These are phyloP conservation scores for Lucinisca nassula DNA, from an alignment of 2,888 invertebrate genomes.

Conservation along the genomic window DNA sequence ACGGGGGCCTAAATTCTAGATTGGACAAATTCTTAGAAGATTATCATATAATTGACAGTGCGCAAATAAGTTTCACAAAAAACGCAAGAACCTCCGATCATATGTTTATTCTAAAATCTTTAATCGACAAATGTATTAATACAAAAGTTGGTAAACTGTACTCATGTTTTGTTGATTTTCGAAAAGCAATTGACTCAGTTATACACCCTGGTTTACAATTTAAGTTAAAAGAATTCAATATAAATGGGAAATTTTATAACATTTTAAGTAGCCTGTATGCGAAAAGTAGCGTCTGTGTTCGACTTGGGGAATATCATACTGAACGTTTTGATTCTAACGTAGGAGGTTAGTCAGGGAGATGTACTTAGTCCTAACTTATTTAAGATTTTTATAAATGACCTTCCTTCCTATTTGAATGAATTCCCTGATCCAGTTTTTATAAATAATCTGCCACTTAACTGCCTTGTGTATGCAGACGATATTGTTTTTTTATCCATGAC, in stretches of 20 bases:
- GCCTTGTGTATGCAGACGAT: not conserved
- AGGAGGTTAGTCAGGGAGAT: not conserved
- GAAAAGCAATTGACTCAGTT: not conserved
- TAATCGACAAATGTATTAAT: not conserved
- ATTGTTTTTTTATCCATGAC: not conserved
- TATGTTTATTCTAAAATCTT: not conserved
- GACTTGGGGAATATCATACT: not conserved
- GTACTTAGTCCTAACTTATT: not conserved
- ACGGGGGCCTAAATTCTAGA: too few relatives aligned
- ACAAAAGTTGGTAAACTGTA: not conserved
- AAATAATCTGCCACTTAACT: not conserved
- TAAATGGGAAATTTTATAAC: not conserved
- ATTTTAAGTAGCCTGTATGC: not conserved
- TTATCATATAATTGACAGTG: not conserved
- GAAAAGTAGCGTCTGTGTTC: not conserved
- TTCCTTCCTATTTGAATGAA: not conserved
- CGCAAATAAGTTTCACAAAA: not conserved
- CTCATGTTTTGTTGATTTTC: not conserved
- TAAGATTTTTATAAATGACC: not conserved
- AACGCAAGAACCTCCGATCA: not conserved
- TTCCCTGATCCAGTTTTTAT: not conserved
- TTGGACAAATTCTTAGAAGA: not conserved
- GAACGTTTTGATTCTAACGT: not conserved
- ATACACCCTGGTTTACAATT: not conserved
- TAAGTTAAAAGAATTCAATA: not conserved